These are phyloP conservation scores for Cnemophilus loriae DNA, from an alignment of 2,113 vertebrate genomes.

Conservation along the genomic window DNA sequence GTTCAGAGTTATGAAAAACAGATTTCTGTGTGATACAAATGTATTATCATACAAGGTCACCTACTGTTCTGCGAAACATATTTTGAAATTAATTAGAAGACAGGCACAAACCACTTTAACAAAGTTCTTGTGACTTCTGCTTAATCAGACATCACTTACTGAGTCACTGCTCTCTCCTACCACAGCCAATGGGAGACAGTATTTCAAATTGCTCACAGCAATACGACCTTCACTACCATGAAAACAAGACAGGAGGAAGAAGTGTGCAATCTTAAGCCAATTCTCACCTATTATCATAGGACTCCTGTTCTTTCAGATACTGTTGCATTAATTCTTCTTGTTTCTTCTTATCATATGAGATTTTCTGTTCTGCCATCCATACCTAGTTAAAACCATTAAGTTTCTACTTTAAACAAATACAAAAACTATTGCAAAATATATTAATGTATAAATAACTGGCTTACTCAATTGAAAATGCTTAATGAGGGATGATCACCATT, in stretches of 20 bases:
- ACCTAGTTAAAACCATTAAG: conserved; percentile 75
- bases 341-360: conserved; percentile 94
- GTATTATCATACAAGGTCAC: background rate
- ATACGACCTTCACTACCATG: too few species aligned
- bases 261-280: background rate
- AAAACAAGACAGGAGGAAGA: background rate
- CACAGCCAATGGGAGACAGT: background rate
- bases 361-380: conserved; percentile 99
- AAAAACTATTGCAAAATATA: background rate
- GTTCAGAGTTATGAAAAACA: background rate
- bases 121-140: background rate
- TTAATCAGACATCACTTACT: background rate
- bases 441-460: fast-evolving
- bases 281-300: conserved; percentile 93
- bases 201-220: background rate
- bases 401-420: background rate
- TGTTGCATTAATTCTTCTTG: conserved; percentile 98
- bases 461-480: background rate
- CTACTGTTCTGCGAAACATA: fast-evolving
- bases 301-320: conserved; percentile 96
- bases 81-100: background rate
- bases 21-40: background rate
- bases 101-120: background rate
- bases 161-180: background rate
- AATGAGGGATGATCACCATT: background rate